phyloP scores from a whole-genome alignment of 2,797 vertebrate genomes.

The Ataeniobius toweri region DNA sequence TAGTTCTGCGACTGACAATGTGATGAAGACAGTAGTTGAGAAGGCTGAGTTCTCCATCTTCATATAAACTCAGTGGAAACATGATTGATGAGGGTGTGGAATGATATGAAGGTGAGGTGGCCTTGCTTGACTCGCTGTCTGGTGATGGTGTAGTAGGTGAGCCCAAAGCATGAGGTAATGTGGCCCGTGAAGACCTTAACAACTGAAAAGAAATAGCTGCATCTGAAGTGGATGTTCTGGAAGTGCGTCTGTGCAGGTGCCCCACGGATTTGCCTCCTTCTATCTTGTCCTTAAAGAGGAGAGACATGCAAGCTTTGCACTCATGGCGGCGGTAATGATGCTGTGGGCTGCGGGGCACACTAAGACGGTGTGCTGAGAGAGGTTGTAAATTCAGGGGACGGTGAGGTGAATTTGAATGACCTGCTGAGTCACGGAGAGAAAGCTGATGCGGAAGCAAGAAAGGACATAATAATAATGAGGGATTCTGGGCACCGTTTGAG shows the following conservation, averaged over 20 bases:
- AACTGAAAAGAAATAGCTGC: conserved; percentile 33
- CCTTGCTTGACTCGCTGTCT: conserved; percentile 9
- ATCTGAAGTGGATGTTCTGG: conserved; percentile 14
- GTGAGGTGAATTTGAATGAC: conserved; percentile 49
- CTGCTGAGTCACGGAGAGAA: conserved; percentile 62
- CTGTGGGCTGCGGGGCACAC: conserved; percentile 34
- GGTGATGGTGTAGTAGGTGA: conserved; percentile 23
- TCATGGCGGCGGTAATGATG: conserved; percentile 31
- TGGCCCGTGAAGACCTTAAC: conserved; percentile 25
- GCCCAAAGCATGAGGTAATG: conserved; percentile 16
- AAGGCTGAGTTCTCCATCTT: conserved; percentile 68
- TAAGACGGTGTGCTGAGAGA: conserved; percentile 36
- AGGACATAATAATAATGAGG: conserved; percentile 37
- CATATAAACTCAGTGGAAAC: conserved; percentile 41
- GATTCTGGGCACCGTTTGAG: conserved; percentile 35
- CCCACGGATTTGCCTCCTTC: conserved; percentile 45
- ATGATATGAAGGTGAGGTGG: conserved; percentile 17
- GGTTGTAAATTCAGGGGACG: conserved; percentile 40
- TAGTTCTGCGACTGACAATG: conserved; percentile 73
- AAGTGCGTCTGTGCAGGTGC: conserved; percentile 18
- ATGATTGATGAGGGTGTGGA: conserved; percentile 17
- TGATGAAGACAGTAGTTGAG: conserved; percentile 78
- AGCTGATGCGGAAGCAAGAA: conserved; percentile 26
- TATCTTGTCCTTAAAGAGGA: conserved; percentile 47
- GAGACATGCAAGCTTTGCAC: conserved; percentile 66